Conservation (phyloP, 1,140 invertebrate genomes). For the Ostrea edulis region DNA sequence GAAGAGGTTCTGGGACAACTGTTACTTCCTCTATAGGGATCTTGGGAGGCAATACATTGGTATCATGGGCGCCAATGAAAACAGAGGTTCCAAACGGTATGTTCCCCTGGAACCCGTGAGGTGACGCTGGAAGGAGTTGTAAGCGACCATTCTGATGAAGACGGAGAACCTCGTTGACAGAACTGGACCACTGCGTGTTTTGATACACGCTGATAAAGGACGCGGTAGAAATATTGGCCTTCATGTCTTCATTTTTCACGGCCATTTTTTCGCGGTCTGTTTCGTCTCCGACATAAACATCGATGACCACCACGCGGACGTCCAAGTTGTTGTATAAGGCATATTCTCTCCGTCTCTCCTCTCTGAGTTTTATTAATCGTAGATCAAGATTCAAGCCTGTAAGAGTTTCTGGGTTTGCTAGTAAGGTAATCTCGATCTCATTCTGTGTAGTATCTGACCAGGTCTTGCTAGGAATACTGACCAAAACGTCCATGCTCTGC, state of each 20-base stretch:
- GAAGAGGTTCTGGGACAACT: slow-evolving; percentile 52
- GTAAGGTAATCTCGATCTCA: slow-evolving; percentile 43
- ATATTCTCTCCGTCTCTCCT: background rate
- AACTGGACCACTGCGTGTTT: slow-evolving; percentile 56
- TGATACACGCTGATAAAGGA: slow-evolving; percentile 51
- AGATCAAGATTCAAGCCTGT: slow-evolving; percentile 34
- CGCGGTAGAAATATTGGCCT: slow-evolving; percentile 25
- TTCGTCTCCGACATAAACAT: slow-evolving; percentile 11
- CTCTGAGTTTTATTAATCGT: slow-evolving; percentile 12
- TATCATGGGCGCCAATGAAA: slow-evolving; percentile 58
- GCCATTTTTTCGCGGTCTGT: slow-evolving; percentile 49
- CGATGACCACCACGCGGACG: slow-evolving; percentile 25
- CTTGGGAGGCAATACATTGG: slow-evolving; percentile 25
- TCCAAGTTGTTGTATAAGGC: slow-evolving; percentile 43
- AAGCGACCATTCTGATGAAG: slow-evolving; percentile 57
- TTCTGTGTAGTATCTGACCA: slow-evolving; percentile 51
- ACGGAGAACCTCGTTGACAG: slow-evolving; percentile 56
- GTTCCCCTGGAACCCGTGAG: slow-evolving; percentile 53
- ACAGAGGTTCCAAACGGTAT: slow-evolving; percentile 63
- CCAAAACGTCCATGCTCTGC: slow-evolving; percentile 37
- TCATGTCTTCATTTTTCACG: slow-evolving; percentile 49
- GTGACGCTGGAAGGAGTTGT: slow-evolving; percentile 48
- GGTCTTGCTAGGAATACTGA: slow-evolving; percentile 48
- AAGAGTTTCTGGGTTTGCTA: slow-evolving; percentile 30
- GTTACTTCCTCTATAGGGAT: slow-evolving; percentile 59